Evolutionary conservation across 2,113 vertebrate genomes (phyloP), one percentile per base, ranked within the genome.

Genomic region (Malurus cyaneus): DNA sequence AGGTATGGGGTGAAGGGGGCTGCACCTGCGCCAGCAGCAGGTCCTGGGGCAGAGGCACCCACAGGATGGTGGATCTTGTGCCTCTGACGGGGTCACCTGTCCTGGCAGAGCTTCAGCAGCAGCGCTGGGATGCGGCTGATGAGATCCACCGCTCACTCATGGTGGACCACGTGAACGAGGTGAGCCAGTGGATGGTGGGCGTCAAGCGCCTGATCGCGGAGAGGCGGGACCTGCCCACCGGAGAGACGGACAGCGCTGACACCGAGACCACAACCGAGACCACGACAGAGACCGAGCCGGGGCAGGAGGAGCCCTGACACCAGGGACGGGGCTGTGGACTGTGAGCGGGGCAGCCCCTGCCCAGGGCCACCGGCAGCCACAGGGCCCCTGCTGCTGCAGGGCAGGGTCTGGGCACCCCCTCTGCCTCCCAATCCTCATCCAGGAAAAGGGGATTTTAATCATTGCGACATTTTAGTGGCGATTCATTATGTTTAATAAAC

Each of bases 131-230:
- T 4, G 57, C 87, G 0, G 99, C 99, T 13, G 99, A 99, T 20
- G 99, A 99, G 69, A 97, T 99, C 74, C 99, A 99, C 93, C 98
- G 99, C 76, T 98, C 98, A 1, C 98, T 99, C 25, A 99, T 99
- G 98, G 99, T 99, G 42, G 99, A 99, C 94, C 98, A 99, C 3
- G 98, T 99, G 83, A 98, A 98, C 1, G 99, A 99, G 95, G 99
- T 99, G 95, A 99, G 98, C 96, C 99, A 99, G 92, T 99, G 99
- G 99, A 99, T 99, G 99, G 99, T 99, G 17, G 99, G 99, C 1
- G 97, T 99, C 41, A 99, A 99, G 85, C 98, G 99, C 61, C 98
- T 99, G 72, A 99, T 99, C 52, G 99, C 99, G 0, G 99, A 99
- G 97, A 98, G 95, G 4, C 98, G 98, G 74, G 98, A 92, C 70